Evolutionary conservation across 2,888 invertebrate genomes (phyloP), one percentile per base, ranked within the genome.

Genomic region (Tetramorium bicarinatum): DNA sequence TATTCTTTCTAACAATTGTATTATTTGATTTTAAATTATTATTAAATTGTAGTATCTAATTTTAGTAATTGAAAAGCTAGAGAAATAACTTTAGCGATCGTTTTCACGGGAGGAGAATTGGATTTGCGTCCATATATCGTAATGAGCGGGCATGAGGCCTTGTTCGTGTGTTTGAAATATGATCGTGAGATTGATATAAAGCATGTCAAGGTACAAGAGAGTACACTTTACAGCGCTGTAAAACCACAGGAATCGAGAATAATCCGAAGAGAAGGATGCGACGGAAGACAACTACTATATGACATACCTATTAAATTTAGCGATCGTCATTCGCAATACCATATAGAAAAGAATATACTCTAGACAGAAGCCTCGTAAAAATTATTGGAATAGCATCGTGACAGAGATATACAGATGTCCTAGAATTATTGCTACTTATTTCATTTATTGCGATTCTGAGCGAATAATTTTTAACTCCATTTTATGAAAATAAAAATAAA

Each of bases 151-250:
- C 59, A 82, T 29, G 59, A 77, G 64, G 71, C 75, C 76, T 84
- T 82, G 77, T 83, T 81, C 82, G n/a, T 82, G 83, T 67, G 75
- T 88, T 91, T 91, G 90, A 91, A 91, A 90, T 91, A 91, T 91
- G 91, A 90, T 90, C 86, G 91, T 87, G 67, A 82, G 83, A 88
- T 85, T 88, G 90, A 91, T 90, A 90, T 91, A 91, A 92, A 92
- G 91, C 88, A 90, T 87, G 88, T 80, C 87, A 83, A 69, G 82
- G 72, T 80, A 88, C 80, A 83, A 44, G 79, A 80, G 84, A n/a
- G 89, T 88, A n/a, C n/a, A n/a, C n/a, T 91, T 92, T 92, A 92
- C 88, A 87, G 87, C 88, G 84, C 82, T 91, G 87, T 91, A 91
- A 92, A 92, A 90, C 87, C 86, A 79, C 84, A 72, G 86, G 84